A percentile compares a stretch with the other conserved stretches of the same genome.
Conservation (phyloP, 2,888 invertebrate species). For the Drosophila melanosoma region DNA sequence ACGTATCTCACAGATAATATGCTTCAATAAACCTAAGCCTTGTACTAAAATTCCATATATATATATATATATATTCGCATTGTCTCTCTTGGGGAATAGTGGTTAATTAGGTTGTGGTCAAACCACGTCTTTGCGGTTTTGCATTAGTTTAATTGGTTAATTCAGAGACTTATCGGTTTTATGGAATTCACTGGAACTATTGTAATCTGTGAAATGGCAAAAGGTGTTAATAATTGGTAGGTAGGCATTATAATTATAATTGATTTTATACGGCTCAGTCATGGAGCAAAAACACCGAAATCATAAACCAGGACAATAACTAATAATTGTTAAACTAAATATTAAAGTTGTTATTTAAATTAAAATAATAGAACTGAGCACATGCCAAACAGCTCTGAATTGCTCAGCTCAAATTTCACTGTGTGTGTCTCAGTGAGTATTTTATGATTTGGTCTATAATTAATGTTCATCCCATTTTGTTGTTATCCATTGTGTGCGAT, state of each 20-base stretch:
- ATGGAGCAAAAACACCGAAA: neutral
- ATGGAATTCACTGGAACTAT: neutral
- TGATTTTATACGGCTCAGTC: neutral
- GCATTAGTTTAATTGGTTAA: neutral
- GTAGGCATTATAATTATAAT: neutral
- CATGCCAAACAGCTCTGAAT: neutral
- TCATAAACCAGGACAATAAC: neutral
- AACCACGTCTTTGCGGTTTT: neutral
- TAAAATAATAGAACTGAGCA: neutral
- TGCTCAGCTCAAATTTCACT: neutral
- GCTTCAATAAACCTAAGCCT: conserved; percentile 3
- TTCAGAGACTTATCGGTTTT: neutral
- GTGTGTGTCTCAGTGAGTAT: neutral
- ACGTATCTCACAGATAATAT: neutral
- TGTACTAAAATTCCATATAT: neutral
- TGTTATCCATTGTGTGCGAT: neutral
- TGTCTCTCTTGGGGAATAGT: neutral
- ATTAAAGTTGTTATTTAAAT: too few species aligned
- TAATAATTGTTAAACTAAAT: neutral
- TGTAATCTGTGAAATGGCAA: neutral
- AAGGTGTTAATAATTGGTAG: neutral
- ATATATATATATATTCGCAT: neutral
- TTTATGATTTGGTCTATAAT: conserved; percentile 1
- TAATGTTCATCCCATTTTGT: neutral
- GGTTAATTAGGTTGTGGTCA: neutral